Conservation (phyloP, 2,113 vertebrate genomes). For the Aythya baeri region DNA sequence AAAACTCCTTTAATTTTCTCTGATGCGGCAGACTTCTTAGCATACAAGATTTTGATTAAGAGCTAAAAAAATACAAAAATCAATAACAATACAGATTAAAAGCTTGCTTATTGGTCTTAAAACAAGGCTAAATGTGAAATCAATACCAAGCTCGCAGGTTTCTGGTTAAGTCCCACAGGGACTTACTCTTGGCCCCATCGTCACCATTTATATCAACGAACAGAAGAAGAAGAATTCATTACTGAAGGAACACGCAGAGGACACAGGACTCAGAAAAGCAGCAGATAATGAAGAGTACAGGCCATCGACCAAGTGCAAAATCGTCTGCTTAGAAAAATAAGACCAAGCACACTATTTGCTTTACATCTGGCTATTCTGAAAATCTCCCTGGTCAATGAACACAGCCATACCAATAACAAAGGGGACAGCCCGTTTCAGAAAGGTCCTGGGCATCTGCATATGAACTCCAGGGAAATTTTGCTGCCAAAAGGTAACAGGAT, state of each 20-base stretch:
- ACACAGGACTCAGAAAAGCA: background rate
- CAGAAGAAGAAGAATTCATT: background rate
- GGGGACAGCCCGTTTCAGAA: background rate
- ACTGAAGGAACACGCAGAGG: background rate
- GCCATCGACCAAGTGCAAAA: background rate
- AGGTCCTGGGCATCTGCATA: background rate
- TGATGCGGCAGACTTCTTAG: background rate
- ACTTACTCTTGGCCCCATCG: background rate
- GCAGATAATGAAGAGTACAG: background rate
- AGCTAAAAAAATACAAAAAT: conserved; percentile 19
- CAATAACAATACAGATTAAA: conserved; percentile 33
- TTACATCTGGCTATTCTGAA: background rate
- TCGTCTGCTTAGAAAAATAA: background rate
- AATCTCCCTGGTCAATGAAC: background rate
- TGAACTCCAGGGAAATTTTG: background rate
- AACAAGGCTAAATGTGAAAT: conserved; percentile 47
- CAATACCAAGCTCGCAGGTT: conserved; percentile 6
- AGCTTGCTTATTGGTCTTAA: conserved; percentile 34
- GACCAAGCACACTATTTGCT: background rate
- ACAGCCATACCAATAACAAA: accelerated
- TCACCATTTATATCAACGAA: background rate
- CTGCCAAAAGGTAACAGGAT: background rate
- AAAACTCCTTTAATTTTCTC: background rate
- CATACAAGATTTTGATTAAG: background rate
- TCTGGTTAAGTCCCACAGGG: background rate